A percentile compares a stretch with the other conserved stretches of the same genome.
phyloP scores from a whole-genome alignment of 2,797 vertebrate genomes.

The Phalanger gymnotis region DNA sequence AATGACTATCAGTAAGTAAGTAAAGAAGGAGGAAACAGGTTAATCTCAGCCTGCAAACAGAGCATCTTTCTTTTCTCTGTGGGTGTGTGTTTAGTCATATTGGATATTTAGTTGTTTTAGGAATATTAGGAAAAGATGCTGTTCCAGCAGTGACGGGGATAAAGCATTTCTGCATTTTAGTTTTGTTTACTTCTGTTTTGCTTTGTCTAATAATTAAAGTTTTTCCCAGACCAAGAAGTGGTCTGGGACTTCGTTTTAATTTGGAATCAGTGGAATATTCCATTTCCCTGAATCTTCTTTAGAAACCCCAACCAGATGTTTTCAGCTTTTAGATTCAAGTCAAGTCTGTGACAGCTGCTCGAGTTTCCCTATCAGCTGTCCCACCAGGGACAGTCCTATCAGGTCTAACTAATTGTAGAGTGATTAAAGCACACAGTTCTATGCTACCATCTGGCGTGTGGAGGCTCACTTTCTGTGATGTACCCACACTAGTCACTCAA shows the following conservation, averaged over 20 bases:
- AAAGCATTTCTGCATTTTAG: not conserved
- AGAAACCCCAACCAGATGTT: constrained; percentile 8
- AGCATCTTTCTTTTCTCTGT: not conserved
- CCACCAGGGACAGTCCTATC: not conserved
- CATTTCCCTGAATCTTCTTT: not conserved
- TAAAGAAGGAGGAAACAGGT: not conserved
- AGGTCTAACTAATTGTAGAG: not conserved
- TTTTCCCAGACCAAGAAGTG: not conserved
- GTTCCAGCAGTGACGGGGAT: not conserved
- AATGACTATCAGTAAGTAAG: not conserved
- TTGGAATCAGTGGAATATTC: not conserved
- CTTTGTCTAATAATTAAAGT: not conserved
- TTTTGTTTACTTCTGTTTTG: not conserved
- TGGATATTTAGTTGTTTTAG: not conserved
- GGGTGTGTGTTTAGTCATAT: not conserved
- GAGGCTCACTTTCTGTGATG: not conserved
- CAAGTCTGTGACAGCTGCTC: not conserved
- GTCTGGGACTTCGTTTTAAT: not conserved
- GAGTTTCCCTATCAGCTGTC: not conserved
- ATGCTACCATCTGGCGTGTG: not conserved
- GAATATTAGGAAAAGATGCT: not conserved
- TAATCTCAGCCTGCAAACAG: not conserved
- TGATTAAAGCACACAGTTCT: not conserved
- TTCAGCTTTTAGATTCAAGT: not conserved
- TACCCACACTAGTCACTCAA: not conserved